These are phyloP conservation scores for Tenualosa thibaudeaui DNA, from an alignment of 2,797 vertebrate genomes.

Conservation along the genomic window DNA sequence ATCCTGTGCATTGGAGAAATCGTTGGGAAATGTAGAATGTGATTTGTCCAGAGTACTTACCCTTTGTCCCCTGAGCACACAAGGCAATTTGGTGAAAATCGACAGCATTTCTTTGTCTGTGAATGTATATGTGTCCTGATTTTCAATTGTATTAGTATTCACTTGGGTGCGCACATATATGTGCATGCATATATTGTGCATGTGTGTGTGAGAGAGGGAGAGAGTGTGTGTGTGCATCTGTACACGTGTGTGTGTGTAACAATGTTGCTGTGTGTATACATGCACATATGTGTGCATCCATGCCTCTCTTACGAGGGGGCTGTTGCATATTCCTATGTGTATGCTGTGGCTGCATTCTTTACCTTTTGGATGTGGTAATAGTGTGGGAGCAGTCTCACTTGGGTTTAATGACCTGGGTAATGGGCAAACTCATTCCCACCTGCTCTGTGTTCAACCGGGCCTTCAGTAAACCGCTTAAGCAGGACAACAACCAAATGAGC, in stretches of 20 bases:
- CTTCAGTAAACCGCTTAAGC: not conserved
- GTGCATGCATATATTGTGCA: not conserved
- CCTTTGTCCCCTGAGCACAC: constrained; percentile 39
- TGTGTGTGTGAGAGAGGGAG: not conserved
- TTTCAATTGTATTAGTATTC: constrained; percentile 35
- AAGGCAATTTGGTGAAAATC: constrained; percentile 40
- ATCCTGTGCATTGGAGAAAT: constrained; percentile 37
- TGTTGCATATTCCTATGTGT: constrained; percentile 2
- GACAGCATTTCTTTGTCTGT: constrained; percentile 34
- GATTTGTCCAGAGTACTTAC: constrained; percentile 48
- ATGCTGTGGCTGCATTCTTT: not conserved
- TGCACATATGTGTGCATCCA: constrained; percentile 17
- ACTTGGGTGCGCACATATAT: not conserved
- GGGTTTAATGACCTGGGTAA: constrained; percentile 17
- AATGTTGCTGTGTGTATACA: not conserved
- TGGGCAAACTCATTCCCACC: constrained; percentile 10
- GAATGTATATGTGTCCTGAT: constrained; percentile 27
- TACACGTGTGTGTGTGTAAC: not conserved
- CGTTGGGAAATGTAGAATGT: constrained; percentile 31
- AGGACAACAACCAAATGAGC: constrained; percentile 15
- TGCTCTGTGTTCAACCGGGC: not conserved
- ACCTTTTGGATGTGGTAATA: not conserved
- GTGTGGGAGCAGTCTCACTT: not conserved
- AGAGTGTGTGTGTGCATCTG: not conserved
- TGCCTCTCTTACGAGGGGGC: not conserved